These are phyloP conservation scores for Phylloscopus collybita DNA, from an alignment of 2,797 vertebrate species.

Conservation along the genomic window DNA sequence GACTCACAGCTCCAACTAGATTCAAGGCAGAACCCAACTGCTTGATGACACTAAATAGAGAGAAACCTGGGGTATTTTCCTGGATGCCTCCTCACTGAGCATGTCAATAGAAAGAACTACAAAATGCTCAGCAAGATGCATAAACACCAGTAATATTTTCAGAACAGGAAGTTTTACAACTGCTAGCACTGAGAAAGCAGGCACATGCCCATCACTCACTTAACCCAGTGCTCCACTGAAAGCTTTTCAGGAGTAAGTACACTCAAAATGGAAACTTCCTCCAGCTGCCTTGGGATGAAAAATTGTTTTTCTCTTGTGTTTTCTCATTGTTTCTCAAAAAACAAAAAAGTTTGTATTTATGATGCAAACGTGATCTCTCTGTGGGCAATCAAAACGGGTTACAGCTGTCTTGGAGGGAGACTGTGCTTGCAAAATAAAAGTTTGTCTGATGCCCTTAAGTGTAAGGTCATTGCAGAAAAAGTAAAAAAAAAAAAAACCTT, in stretches of 20 bases:
- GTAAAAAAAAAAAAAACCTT: background rate
- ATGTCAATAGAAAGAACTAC: background rate
- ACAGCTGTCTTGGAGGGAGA: background rate
- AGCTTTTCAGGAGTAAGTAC: background rate
- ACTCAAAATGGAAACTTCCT: background rate
- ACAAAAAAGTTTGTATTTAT: background rate
- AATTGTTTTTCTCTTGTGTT: background rate
- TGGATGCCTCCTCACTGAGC: background rate
- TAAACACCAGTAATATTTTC: background rate
- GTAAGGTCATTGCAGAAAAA: background rate
- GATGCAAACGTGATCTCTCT: background rate
- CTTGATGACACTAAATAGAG: background rate
- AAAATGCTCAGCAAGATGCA: background rate
- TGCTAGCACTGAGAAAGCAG: background rate
- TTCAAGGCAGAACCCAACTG: background rate
- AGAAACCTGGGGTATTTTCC: background rate
- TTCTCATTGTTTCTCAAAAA: background rate
- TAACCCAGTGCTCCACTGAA: background rate
- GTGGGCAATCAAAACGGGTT: background rate
- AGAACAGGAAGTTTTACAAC: background rate
- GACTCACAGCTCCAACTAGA: background rate
- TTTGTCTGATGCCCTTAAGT: background rate
- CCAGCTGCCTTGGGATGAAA: background rate
- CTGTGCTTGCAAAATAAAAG: background rate
- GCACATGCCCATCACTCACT: background rate